Percentiles rank a stretch among this genome's conserved stretches.
These are phyloP conservation scores for Argyra leucocephala DNA, from an alignment of 2,888 invertebrate genomes.

Conservation along the genomic window DNA sequence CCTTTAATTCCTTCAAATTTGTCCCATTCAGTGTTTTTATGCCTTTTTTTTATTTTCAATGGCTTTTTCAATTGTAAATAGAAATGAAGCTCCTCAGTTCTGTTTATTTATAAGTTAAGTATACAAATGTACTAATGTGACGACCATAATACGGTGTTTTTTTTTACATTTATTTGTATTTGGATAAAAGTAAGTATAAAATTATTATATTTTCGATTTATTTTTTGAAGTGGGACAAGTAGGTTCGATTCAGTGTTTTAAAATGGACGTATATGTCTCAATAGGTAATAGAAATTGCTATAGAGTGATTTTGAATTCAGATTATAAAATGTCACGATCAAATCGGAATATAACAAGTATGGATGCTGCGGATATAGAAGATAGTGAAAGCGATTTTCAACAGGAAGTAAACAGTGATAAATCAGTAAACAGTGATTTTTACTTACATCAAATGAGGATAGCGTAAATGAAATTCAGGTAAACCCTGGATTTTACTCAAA, in stretches of 20 bases:
- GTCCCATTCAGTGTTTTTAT: slow-evolving; percentile 14
- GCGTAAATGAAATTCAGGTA: slow-evolving; percentile 8
- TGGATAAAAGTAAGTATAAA: slow-evolving; percentile 10
- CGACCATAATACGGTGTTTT: neutral
- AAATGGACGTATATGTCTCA: neutral
- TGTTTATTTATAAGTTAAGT: slow-evolving; percentile 8
- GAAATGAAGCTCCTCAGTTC: neutral
- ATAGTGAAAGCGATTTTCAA: slow-evolving; percentile 2
- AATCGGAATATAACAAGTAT: neutral
- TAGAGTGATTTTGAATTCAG: neutral
- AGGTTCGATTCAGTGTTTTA: slow-evolving; percentile 7
- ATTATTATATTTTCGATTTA: neutral
- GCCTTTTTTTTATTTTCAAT: slow-evolving; percentile 8
- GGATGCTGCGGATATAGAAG: neutral
- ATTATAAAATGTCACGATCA: neutral
- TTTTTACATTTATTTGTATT: slow-evolving; percentile 10
- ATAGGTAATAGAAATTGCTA: too few relatives aligned
- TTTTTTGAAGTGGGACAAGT: neutral
- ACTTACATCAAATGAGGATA: slow-evolving; percentile 13
- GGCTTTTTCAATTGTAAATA: neutral
- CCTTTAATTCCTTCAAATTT: slow-evolving; percentile 14
- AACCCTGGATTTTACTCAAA: neutral
- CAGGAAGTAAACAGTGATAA: slow-evolving; percentile 6
- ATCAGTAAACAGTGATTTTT: slow-evolving; percentile 8
- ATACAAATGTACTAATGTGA: neutral